phyloP scores from a whole-genome alignment of 2,113 vertebrate genomes.

The Chunga burmeisteri region DNA sequence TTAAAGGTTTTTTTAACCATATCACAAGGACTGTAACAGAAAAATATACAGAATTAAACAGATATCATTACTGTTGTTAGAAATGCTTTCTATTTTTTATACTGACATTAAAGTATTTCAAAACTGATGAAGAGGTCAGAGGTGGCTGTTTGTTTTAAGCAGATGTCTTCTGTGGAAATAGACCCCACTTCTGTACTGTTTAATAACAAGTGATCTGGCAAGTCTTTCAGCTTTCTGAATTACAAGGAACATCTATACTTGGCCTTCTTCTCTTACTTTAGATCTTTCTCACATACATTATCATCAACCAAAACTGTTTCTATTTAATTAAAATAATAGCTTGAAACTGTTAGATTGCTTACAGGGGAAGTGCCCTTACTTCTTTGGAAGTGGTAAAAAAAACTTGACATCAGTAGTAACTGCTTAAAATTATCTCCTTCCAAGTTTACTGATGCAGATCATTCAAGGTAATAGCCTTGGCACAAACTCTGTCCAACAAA shows the following conservation, averaged over 20 bases:
- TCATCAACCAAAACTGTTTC: not conserved
- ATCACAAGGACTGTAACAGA: not conserved
- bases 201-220: not conserved
- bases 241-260: not conserved
- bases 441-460: not conserved
- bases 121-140: not conserved
- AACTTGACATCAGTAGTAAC: not conserved
- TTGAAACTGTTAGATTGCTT: not conserved
- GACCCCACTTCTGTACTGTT: not conserved
- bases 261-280: not conserved
- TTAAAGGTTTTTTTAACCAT: not conserved
- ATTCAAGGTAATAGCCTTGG: not conserved
- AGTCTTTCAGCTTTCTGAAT: not conserved
- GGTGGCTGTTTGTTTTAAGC: not conserved
- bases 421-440: not conserved
- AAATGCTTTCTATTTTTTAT: not conserved
- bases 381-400: not conserved
- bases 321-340: not conserved
- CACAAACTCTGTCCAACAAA: not conserved
- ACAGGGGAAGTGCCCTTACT: not conserved
- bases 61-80: not conserved
- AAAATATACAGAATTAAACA: not conserved
- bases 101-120: not conserved
- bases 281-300: not conserved
- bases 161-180: not conserved